A percentile compares a stretch with the other conserved stretches of the same genome.
phyloP scores from a whole-genome alignment of 2,888 invertebrate genomes.

The Merodon equestris region DNA sequence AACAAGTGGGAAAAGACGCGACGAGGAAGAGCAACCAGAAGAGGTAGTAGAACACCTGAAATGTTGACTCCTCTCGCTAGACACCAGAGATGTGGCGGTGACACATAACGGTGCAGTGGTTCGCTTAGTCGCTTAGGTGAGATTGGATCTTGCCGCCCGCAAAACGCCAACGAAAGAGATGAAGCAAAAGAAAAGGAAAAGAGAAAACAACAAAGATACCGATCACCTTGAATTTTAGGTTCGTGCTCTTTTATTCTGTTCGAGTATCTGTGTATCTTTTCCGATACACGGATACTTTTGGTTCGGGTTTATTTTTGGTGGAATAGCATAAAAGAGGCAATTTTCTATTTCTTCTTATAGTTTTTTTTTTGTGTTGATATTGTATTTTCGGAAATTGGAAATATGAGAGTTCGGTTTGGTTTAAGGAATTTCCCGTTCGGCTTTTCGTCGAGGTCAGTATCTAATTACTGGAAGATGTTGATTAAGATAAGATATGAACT shows the following conservation, averaged over 20 bases:
- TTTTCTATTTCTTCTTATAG: no score
- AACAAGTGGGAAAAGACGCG: not conserved
- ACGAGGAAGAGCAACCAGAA: not conserved
- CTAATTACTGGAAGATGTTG: constrained; percentile 54
- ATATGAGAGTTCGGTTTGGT: constrained; percentile 73
- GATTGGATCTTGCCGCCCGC: no score
- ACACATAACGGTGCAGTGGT: no score
- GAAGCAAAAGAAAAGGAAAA: no score
- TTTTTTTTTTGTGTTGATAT: constrained; percentile 33
- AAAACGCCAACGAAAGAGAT: not conserved
- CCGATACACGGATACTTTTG: no score
- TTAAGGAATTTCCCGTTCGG: constrained; percentile 34
- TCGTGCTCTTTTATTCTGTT: constrained; percentile 26
- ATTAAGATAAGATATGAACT: constrained; percentile 12
- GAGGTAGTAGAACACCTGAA: constrained; percentile 50
- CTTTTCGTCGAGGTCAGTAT: constrained; percentile 57
- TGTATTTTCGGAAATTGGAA: constrained; percentile 73
- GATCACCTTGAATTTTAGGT: constrained; percentile 63
- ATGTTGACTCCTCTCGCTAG: constrained; percentile 38
- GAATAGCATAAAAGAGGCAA: no score
- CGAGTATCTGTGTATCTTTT: constrained; percentile 22
- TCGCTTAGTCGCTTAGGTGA: no score
- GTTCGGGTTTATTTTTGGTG: not conserved
- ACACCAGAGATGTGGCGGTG: no score
- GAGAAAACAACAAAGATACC: constrained; percentile 6